These are phyloP conservation scores for Aleadryas rufinucha DNA, from an alignment of 2,113 vertebrate genomes.

Conservation along the genomic window DNA sequence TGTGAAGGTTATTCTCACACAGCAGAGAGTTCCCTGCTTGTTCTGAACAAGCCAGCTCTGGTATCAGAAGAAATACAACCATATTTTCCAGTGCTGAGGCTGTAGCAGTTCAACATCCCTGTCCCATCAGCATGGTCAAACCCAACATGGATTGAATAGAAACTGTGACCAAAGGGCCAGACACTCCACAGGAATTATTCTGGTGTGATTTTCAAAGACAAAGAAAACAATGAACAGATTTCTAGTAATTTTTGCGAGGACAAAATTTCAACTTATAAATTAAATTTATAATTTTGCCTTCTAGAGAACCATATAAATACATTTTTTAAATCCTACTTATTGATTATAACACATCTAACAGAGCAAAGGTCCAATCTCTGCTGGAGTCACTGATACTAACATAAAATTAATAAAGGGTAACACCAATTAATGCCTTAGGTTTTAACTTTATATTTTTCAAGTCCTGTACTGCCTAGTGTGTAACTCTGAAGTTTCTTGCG, in stretches of 20 bases:
- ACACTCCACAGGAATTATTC: not conserved
- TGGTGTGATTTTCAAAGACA: not conserved
- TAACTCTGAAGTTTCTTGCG: no score
- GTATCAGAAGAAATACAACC: not conserved
- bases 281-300: not conserved
- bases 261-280: not conserved
- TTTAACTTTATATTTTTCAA: no score
- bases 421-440: not conserved
- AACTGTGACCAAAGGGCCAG: not conserved
- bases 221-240: not conserved
- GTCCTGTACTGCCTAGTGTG: no score
- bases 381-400: not conserved
- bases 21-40: not conserved
- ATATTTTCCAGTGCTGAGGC: not conserved
- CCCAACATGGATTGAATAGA: not conserved
- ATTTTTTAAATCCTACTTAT: not conserved
- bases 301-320: not conserved
- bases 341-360: not conserved
- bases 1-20: not conserved
- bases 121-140: not conserved
- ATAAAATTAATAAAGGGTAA: not conserved
- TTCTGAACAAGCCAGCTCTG: not conserved
- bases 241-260: not conserved
- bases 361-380: not conserved
- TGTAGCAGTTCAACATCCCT: not conserved